Conservation (phyloP, 1,140 invertebrate species). For the Acyrthosiphon pisum region DNA sequence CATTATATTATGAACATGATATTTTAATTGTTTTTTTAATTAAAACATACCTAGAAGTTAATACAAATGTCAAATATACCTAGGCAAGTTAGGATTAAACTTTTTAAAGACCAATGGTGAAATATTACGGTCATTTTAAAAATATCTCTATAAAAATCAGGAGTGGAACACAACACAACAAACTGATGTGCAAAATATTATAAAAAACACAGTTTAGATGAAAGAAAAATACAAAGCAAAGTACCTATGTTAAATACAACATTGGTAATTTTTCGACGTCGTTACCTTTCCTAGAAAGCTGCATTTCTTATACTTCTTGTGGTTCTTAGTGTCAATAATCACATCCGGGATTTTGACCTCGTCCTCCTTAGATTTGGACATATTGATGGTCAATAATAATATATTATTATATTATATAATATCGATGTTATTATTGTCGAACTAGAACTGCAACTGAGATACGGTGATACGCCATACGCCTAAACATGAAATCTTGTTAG, state of each 20-base stretch:
- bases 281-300: slow-evolving; percentile 84
- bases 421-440: no score
- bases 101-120: neutral
- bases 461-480: no score
- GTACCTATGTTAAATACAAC: neutral
- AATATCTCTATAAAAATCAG: neutral
- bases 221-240: neutral
- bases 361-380: slow-evolving; percentile 14
- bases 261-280: no score
- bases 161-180: no score
- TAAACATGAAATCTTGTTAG: no score
- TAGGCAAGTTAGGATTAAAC: neutral
- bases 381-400: neutral
- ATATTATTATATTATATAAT: neutral
- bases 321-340: slow-evolving; percentile 77
- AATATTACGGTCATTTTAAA: neutral
- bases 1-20: no score
- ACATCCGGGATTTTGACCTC: slow-evolving; percentile 76
- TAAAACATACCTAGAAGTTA: no score
- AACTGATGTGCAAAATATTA: no score
- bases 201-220: neutral
- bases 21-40: no score
- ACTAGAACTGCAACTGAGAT: no score
- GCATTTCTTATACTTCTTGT: slow-evolving; percentile 81
- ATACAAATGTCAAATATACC: no score